These are phyloP conservation scores for Cotesia congregata DNA, from an alignment of 2,888 invertebrate species.

Conservation along the genomic window DNA sequence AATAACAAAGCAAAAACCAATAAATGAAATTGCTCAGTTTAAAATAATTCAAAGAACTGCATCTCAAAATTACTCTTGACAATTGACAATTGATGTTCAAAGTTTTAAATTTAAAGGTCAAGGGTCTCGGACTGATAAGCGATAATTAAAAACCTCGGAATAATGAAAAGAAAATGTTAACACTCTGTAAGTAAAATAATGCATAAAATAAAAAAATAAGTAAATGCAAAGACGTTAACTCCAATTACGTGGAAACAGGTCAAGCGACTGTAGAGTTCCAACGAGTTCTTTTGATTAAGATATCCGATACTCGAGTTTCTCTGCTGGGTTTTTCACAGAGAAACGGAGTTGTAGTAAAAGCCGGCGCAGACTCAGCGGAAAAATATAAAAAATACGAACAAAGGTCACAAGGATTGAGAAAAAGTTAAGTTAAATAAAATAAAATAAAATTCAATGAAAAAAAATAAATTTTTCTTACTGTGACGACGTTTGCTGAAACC, in stretches of 20 bases:
- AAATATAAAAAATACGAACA: conserved; percentile 3
- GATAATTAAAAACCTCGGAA: neutral
- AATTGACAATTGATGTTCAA: neutral
- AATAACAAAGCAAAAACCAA: neutral
- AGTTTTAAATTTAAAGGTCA: neutral
- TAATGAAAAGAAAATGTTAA: conserved; percentile 21
- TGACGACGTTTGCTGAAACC: conserved; percentile 14
- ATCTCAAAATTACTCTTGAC: neutral
- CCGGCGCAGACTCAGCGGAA: conserved; percentile 12
- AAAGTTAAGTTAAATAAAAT: neutral
- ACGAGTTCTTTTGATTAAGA: conserved; percentile 44
- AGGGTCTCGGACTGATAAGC: neutral
- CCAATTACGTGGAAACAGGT: conserved; percentile 37
- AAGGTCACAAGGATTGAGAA: neutral
- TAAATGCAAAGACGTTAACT: conserved; percentile 22
- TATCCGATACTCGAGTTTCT: conserved; percentile 38
- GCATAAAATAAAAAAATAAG: neutral
- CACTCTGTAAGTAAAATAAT: neutral
- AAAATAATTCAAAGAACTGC: neutral
- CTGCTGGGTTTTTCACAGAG: conserved; percentile 20
- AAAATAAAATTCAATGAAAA: neutral
- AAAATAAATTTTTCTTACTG: conserved; percentile 4
- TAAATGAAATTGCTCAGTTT: neutral
- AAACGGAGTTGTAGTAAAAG: conserved; percentile 14
- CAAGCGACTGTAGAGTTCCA: conserved; percentile 41